Evolutionary conservation across 2,113 vertebrate species (phyloP).

Genomic region (Gadus macrocephalus): DNA sequence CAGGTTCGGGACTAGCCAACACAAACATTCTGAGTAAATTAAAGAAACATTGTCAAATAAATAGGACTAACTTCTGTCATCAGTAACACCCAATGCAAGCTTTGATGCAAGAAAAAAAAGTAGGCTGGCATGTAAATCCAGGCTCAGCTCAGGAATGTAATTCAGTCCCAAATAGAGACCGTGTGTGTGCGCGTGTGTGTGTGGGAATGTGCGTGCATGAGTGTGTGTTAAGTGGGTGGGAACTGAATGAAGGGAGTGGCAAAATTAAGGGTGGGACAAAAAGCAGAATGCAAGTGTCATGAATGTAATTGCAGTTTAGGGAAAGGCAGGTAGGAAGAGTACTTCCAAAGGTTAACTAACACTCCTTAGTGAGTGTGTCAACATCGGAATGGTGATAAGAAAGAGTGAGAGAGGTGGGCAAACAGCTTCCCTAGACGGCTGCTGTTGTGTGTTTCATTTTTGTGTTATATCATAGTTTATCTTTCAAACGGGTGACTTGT

Average conservation of each 20-base stretch:
- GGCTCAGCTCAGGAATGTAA: too few relatives aligned
- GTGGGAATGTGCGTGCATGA: neutral
- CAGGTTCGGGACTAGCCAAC: too few relatives aligned
- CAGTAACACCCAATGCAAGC: too few relatives aligned
- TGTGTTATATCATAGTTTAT: neutral
- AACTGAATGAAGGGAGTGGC: neutral
- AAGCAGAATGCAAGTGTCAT: neutral
- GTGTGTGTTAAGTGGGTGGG: neutral
- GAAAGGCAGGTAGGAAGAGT: neutral
- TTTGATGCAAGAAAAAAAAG: too few relatives aligned
- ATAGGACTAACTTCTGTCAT: too few relatives aligned
- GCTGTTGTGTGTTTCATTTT: neutral
- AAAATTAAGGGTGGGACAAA: neutral
- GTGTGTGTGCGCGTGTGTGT: neutral
- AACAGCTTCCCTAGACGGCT: neutral
- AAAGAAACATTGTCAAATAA: too few relatives aligned
- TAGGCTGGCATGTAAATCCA: too few relatives aligned
- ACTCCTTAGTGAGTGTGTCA: neutral
- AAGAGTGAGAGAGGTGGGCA: neutral
- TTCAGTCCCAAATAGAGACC: too few relatives aligned
- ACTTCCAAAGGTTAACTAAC: neutral
- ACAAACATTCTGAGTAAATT: too few relatives aligned
- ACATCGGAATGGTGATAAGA: neutral
- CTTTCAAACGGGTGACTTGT: conserved; percentile 11
- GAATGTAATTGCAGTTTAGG: neutral